phyloP scores from a whole-genome alignment of 2,888 invertebrate genomes.

The Embidobia sp. region DNA sequence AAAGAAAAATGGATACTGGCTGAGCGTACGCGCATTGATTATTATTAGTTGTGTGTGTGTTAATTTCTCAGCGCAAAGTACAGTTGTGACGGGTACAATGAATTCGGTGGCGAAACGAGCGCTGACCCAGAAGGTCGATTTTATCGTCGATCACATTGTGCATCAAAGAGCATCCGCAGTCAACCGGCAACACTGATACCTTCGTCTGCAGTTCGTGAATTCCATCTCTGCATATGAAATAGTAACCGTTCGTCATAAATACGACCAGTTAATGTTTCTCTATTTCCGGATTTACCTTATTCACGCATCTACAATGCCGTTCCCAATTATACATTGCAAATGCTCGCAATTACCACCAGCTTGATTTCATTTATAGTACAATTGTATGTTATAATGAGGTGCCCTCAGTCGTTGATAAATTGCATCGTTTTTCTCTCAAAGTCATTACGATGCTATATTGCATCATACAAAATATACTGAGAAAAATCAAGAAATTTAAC shows the following conservation, averaged over 20 bases:
- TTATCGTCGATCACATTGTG: constrained; percentile 58
- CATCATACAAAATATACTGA: too few species aligned
- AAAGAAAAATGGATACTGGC: neutral
- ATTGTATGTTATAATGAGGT: constrained; percentile 37
- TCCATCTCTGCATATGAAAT: constrained; percentile 51
- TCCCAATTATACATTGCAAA: constrained; percentile 53
- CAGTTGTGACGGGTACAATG: constrained; percentile 45
- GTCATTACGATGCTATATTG: too few species aligned
- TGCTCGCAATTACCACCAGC: constrained; percentile 34
- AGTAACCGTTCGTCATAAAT: constrained; percentile 51
- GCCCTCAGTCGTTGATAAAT: constrained; percentile 16
- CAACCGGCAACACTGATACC: constrained; percentile 64
- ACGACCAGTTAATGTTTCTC: constrained; percentile 58
- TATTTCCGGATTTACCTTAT: constrained; percentile 50
- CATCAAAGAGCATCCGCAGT: constrained; percentile 60
- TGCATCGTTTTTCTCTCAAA: too few species aligned
- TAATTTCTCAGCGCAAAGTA: constrained; percentile 43
- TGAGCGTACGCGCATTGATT: constrained; percentile 9
- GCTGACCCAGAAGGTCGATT: constrained; percentile 64
- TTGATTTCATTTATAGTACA: constrained; percentile 53
- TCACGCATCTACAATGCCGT: constrained; percentile 55
- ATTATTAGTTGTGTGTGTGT: constrained; percentile 29
- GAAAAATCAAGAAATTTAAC: too few species aligned
- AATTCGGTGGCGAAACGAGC: constrained; percentile 55
- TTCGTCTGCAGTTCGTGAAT: constrained; percentile 58